phyloP scores from a whole-genome alignment of 2,113 vertebrate genomes.

The Hystrix cristata region DNA sequence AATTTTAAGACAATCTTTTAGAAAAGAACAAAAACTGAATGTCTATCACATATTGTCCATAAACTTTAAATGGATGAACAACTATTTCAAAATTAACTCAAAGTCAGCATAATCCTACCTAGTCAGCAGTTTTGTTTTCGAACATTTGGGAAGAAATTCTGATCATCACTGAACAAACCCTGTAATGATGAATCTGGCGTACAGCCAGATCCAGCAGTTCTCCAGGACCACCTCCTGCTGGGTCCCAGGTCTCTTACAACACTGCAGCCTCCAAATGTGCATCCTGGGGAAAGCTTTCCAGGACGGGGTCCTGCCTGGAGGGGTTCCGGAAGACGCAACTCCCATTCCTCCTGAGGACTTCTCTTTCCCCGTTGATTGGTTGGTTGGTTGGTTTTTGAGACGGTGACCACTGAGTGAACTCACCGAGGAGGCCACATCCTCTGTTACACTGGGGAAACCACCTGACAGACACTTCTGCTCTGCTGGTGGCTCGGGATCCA shows the following conservation, averaged over 20 bases:
- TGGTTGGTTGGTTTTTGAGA: not conserved
- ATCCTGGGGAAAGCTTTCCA: not conserved
- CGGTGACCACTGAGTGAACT: not conserved
- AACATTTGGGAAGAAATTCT: not conserved
- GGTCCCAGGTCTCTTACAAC: not conserved
- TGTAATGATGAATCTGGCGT: too few relatives aligned
- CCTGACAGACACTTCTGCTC: rapidly evolving
- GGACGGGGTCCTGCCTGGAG: not conserved
- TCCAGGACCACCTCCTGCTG: rapidly evolving
- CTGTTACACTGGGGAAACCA: not conserved
- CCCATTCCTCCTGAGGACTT: not conserved
- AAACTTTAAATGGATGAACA: not conserved
- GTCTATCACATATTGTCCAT: not conserved
- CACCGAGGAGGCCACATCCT: rapidly evolving
- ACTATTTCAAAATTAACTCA: not conserved
- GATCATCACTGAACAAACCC: not conserved
- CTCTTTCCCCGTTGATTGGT: not conserved
- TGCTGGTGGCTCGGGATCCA: not conserved
- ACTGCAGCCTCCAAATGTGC: rapidly evolving
- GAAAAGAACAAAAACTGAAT: not conserved
- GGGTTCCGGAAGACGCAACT: not conserved
- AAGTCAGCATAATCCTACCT: not conserved
- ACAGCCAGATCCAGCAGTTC: too few relatives aligned
- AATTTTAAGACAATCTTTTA: not conserved
- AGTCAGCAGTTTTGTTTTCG: not conserved